These are phyloP conservation scores for Lochmaea capreae DNA, from an alignment of 2,888 invertebrate genomes.

Conservation along the genomic window DNA sequence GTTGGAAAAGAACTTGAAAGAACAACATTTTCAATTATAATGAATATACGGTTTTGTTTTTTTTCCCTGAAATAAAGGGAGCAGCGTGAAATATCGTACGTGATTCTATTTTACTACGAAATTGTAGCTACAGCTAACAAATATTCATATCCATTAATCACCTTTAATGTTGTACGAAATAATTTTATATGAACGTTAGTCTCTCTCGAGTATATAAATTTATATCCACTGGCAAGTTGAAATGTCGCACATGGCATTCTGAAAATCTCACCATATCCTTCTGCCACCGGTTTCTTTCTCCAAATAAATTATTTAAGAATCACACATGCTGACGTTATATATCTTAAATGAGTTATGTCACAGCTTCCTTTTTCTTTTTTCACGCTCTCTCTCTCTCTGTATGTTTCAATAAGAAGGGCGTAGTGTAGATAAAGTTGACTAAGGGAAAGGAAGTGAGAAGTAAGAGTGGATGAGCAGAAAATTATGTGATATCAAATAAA, in stretches of 20 bases:
- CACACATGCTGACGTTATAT: constrained; percentile 40
- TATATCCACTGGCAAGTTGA: constrained; percentile 15
- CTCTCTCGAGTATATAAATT: background rate
- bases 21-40: too few relatives aligned
- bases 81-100: too few relatives aligned
- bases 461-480: too few relatives aligned
- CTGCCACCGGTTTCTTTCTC: constrained; percentile 35
- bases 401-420: background rate
- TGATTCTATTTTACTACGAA: background rate
- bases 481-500: too few relatives aligned
- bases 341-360: constrained; percentile 37
- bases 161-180: background rate
- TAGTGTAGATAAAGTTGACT: background rate
- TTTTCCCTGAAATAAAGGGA: too few relatives aligned
- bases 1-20: too few relatives aligned
- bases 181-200: background rate
- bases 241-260: constrained; percentile 30
- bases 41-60: too few relatives aligned
- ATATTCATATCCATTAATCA: background rate
- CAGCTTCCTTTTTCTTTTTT: constrained; percentile 16
- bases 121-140: background rate
- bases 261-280: constrained; percentile 27
- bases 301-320: constrained; percentile 45
- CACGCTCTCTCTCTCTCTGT: background rate
- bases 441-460: background rate